Evolutionary conservation across 2,113 vertebrate species (phyloP).

Genomic region (Psammodynastes pulverulentus): DNA sequence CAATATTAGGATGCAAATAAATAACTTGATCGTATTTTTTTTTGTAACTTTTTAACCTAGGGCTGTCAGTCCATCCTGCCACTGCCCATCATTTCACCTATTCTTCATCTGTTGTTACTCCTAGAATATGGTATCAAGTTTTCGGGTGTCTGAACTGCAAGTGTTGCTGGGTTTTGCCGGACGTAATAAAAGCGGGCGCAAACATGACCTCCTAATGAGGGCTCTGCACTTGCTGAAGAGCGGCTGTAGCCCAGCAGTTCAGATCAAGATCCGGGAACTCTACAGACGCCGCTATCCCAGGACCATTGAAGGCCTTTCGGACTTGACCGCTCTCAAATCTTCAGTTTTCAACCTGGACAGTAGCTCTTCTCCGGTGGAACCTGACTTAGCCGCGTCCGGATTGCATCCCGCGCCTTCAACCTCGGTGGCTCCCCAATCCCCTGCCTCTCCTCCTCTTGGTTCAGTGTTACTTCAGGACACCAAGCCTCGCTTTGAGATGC

Average conservation of each 20-base stretch:
- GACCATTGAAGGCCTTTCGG: conserved; percentile 73
- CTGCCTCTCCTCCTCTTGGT: conserved; percentile 69
- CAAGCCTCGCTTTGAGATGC: conserved; percentile 86
- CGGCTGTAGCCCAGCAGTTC: conserved; percentile 81
- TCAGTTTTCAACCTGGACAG: conserved; percentile 67
- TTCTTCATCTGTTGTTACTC: conserved; percentile 32
- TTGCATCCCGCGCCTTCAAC: conserved; percentile 71
- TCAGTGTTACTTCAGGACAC: conserved; percentile 73
- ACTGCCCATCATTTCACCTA: background rate
- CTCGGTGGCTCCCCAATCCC: conserved; percentile 66
- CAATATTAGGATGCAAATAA: background rate
- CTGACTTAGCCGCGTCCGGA: conserved; percentile 67
- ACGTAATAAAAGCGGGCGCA: conserved; percentile 84
- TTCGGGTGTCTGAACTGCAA: conserved; percentile 87
- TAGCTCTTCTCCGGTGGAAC: conserved; percentile 64
- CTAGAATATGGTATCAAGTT: conserved; percentile 88
- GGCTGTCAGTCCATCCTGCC: background rate
- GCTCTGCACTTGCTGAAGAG: conserved; percentile 82
- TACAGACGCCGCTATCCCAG: conserved; percentile 79
- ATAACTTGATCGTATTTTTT: background rate
- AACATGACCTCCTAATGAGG: conserved; percentile 87
- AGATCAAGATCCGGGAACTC: conserved; percentile 82
- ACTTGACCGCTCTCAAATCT: conserved; percentile 69
- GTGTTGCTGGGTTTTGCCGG: conserved; percentile 85
- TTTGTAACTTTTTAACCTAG: background rate